Base-by-base conservation (phyloP, 37 sponge, comb jelly and placozoan genomes). In the Spongilla lacustris region DNA sequence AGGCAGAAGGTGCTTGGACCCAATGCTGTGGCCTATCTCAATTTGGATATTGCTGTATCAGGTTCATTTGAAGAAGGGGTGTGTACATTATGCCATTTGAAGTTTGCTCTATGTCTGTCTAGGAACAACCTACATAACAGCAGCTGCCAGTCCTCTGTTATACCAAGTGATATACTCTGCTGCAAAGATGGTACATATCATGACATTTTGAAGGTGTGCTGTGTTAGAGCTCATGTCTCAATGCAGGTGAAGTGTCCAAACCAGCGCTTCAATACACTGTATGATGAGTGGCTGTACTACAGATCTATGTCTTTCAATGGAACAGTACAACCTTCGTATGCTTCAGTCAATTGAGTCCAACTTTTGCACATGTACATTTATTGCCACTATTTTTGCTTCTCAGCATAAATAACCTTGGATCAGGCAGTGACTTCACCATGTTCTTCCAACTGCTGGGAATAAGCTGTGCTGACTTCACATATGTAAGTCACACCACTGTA, bases 21-120 rank as follows among this genome's bases (percentile, higher is more conserved):
- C 13, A 84, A 74, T 50, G 84, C 91, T 33, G 82, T 95, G 22
- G 88, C 94, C n/a, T 95, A 95, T 50, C 88, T 95, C 79, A 95
- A 95, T 90, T 88, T 94, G 13, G 95, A 94, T 46, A 0, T 66
- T 32, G 86, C 92, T 36, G 89, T 91, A 25, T 21, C 68, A 73
- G 93, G 93, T 83, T 22, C 66, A 38, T 12, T 8, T 8, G 4
- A 8, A 8, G 46, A 46, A 4, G 8, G 4, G 8, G 8, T 46
- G 8, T 4, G 4, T 46, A 46, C 8, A 8, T 46, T 4, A 10
- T 4, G 46, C 8, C 8, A 46, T 8, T 46, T 46, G 46, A 10
- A 4, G 8, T 46, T 8, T 46, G 4, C 4, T 46, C 46, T 46
- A 4, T 8, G 8, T 46, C 8, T 46, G 4, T 46, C 30, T 25